Evolutionary conservation across 2,888 invertebrate genomes (phyloP).

Genomic region (Loripinus fragilis): DNA sequence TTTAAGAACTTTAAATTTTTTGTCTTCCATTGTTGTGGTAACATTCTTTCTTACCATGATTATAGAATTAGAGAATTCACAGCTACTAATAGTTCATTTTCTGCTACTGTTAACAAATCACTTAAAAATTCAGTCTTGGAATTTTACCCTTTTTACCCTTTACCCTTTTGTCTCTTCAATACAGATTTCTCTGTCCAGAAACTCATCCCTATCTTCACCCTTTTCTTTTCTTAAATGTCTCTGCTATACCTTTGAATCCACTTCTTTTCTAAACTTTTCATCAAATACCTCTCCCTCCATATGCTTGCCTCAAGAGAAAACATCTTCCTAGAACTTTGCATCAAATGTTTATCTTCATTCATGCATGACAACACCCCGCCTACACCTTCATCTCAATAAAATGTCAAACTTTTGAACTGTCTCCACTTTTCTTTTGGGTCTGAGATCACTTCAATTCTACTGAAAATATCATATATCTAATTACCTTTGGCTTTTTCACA

Average conservation of each 20-base stretch:
- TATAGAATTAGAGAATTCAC: not conserved
- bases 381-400: not conserved
- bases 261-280: not conserved
- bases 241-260: not conserved
- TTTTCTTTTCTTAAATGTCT: not conserved
- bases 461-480: not conserved
- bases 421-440: too few relatives aligned
- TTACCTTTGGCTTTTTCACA: not conserved
- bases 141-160: not conserved
- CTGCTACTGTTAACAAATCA: not conserved
- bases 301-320: not conserved
- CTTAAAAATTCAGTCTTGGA: not conserved
- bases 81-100: not conserved
- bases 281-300: not conserved
- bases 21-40: not conserved
- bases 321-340: not conserved
- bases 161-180: not conserved
- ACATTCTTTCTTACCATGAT: not conserved
- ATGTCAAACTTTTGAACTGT: too few relatives aligned
- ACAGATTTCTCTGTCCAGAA: not conserved
- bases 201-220: not conserved
- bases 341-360: not conserved
- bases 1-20: not conserved
- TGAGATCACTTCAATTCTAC: not conserved
- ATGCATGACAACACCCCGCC: not conserved